phyloP scores from a whole-genome alignment of 2,888 invertebrate genomes.

The Lepidonotus clava region DNA sequence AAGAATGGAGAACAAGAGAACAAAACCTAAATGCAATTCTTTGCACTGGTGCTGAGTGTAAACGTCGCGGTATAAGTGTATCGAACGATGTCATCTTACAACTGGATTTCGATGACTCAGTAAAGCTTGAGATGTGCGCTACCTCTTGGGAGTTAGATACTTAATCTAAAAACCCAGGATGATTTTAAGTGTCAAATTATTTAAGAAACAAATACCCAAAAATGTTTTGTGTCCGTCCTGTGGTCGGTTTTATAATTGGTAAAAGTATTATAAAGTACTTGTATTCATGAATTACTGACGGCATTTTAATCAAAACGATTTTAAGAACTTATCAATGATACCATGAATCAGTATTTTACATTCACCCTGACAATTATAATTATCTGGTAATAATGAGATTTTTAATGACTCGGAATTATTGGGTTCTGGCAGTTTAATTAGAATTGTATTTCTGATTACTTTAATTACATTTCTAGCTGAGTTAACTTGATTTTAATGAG shows the following conservation, averaged over 20 bases:
- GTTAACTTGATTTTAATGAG: background rate
- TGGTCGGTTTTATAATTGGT: background rate
- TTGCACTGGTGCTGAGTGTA: constrained; percentile 42
- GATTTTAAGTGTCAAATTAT: too few species aligned
- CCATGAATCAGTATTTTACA: background rate
- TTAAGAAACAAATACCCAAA: too few species aligned
- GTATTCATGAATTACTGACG: background rate
- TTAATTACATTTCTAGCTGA: background rate
- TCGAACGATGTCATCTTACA: too few species aligned
- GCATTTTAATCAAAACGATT: constrained; percentile 9
- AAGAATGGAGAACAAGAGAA: background rate
- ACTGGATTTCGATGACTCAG: too few species aligned
- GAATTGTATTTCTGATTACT: background rate
- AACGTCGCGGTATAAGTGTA: too few species aligned
- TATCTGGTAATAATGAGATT: background rate
- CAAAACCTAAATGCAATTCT: constrained; percentile 37
- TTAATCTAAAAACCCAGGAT: too few species aligned
- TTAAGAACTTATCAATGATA: background rate
- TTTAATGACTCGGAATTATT: too few species aligned
- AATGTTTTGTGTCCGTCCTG: constrained; percentile 9
- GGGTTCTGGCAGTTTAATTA: background rate
- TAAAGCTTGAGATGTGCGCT: too few species aligned
- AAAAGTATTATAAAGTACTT: background rate
- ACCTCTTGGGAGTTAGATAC: too few species aligned
- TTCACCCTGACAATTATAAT: background rate